phyloP scores from a whole-genome alignment of 2,113 vertebrate species.

The Perca flavescens region DNA sequence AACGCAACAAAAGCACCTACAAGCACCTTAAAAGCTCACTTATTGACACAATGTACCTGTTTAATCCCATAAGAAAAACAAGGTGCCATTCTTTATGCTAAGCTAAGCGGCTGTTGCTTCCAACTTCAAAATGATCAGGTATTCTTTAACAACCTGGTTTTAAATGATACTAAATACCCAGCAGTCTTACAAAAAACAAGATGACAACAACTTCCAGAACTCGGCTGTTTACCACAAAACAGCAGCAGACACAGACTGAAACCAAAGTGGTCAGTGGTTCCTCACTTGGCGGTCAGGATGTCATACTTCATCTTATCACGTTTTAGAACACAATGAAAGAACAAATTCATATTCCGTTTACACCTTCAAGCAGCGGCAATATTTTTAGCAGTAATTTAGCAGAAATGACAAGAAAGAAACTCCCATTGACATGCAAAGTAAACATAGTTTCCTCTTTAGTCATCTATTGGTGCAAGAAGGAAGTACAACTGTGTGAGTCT shows the following conservation, averaged over 20 bases:
- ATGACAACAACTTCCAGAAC: neutral
- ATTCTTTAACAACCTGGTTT: neutral
- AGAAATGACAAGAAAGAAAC: neutral
- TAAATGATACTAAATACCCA: neutral
- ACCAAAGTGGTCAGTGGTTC: neutral
- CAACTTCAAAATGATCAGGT: no score
- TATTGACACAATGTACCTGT: no score
- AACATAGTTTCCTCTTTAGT: neutral
- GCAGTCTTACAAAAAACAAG: neutral
- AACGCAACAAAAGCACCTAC: no score
- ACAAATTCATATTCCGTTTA: neutral
- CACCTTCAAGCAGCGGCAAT: neutral
- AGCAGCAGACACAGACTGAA: constrained; percentile 12
- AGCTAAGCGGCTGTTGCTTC: neutral
- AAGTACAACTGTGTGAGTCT: constrained; percentile 21
- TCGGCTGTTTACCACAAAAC: neutral
- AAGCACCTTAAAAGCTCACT: no score
- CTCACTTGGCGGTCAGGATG: neutral
- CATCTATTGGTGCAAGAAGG: neutral
- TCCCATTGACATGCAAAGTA: neutral
- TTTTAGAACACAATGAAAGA: neutral
- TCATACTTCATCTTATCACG: accelerated
- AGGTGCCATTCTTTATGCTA: neutral
- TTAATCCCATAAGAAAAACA: neutral
- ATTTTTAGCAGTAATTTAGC: neutral